phyloP scores from a whole-genome alignment of 2,797 vertebrate species.

The Cephalopachus bancanus region DNA sequence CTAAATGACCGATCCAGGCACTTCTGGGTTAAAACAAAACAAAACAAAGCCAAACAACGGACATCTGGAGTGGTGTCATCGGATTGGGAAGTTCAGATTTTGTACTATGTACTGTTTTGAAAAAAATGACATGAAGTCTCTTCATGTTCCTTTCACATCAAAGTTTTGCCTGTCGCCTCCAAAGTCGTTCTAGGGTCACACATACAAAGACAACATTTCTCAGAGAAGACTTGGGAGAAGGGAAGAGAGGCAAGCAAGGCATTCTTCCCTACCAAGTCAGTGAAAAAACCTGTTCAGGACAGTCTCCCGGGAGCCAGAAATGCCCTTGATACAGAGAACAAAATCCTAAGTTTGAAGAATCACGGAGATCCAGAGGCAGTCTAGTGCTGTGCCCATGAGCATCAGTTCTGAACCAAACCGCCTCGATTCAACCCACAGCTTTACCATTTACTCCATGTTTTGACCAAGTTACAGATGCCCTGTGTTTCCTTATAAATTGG shows the following conservation, averaged over 20 bases:
- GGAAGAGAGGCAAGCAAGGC: not conserved
- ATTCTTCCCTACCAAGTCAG: not conserved
- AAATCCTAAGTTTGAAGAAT: not conserved
- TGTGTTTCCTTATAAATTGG: not conserved
- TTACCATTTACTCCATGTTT: too few species aligned
- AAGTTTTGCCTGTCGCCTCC: not conserved
- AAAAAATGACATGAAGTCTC: not conserved
- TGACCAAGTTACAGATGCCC: not conserved
- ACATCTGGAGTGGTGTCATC: not conserved
- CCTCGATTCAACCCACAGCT: not conserved
- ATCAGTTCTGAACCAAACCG: not conserved
- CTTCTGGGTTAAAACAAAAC: not conserved
- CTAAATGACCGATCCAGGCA: not conserved
- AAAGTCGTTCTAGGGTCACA: not conserved
- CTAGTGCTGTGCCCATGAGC: rapidly evolving
- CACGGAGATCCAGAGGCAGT: not conserved
- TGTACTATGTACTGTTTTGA: not conserved
- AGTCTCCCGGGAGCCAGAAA: not conserved
- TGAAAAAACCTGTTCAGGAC: not conserved
- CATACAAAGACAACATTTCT: not conserved
- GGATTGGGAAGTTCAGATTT: not conserved
- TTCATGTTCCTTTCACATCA: not conserved
- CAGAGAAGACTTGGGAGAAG: not conserved
- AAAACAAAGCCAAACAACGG: not conserved
- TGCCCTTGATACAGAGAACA: not conserved